phyloP scores from a whole-genome alignment of 2,797 vertebrate genomes.

The Dendrocincla fuliginosa region DNA sequence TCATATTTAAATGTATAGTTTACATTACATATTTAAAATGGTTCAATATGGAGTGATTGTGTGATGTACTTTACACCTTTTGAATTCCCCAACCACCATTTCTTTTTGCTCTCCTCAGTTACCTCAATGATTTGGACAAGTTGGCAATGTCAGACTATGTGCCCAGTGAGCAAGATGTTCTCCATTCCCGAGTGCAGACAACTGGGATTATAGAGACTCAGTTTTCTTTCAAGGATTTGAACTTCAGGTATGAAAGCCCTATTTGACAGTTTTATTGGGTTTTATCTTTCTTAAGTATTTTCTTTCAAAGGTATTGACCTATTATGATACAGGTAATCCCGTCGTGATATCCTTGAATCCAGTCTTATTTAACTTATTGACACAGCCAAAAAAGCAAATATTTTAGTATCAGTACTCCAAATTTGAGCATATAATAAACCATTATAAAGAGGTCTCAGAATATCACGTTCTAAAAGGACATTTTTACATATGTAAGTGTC shows the following conservation, averaged over 20 bases:
- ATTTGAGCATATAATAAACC: background rate
- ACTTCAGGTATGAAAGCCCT: slow-evolving; percentile 71
- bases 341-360: background rate
- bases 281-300: background rate
- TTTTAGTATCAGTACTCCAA: background rate
- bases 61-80: background rate
- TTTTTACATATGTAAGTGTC: slow-evolving; percentile 5
- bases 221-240: slow-evolving; percentile 80
- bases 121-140: slow-evolving; percentile 76
- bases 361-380: background rate
- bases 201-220: slow-evolving; percentile 80
- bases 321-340: background rate
- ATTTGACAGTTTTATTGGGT: background rate
- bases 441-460: background rate
- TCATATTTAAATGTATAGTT: background rate
- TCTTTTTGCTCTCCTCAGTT: slow-evolving; percentile 47
- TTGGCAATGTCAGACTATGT: slow-evolving; percentile 69
- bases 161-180: slow-evolving; percentile 77
- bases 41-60: background rate
- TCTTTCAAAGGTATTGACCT: background rate
- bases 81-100: background rate
- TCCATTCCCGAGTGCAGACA: slow-evolving; percentile 78
- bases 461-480: background rate
- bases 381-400: background rate
- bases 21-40: background rate